A percentile compares a stretch with the other conserved stretches of the same genome.
These are phyloP conservation scores for Drosophila kambysellisi DNA, from an alignment of 2,888 invertebrate genomes.

Conservation along the genomic window DNA sequence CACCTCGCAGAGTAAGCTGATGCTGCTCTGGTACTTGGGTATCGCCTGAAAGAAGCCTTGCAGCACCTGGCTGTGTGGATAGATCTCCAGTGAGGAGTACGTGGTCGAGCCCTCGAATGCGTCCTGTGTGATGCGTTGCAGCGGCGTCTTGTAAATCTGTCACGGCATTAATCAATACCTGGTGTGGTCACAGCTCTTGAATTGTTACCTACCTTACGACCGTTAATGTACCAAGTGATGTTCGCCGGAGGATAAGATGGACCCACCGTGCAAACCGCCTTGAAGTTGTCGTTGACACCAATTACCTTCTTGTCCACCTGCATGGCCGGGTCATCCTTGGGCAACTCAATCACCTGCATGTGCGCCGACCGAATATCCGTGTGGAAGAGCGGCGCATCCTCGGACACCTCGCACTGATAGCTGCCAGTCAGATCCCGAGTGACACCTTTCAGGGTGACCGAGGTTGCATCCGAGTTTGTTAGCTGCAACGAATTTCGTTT, in stretches of 20 bases:
- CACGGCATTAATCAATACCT: constrained; percentile 26
- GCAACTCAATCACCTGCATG: constrained; percentile 87
- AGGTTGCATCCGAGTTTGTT: constrained; percentile 86
- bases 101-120: constrained; percentile 84
- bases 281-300: constrained; percentile 86
- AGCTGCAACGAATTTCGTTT: constrained; percentile 80
- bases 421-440: constrained; percentile 86
- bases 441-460: constrained; percentile 86
- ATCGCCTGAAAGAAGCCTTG: constrained; percentile 84
- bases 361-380: constrained; percentile 86
- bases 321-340: constrained; percentile 86
- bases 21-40: constrained; percentile 84
- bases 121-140: constrained; percentile 84
- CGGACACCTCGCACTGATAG: constrained; percentile 87
- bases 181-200: background rate
- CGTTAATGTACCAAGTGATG: constrained; percentile 87
- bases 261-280: constrained; percentile 86
- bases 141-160: constrained; percentile 84
- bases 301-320: constrained; percentile 86
- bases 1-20: constrained; percentile 84
- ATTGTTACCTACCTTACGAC: constrained; percentile 85
- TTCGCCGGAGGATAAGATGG: constrained; percentile 87
- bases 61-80: constrained; percentile 84
- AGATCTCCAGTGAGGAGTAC: constrained; percentile 84
- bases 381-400: constrained; percentile 87